phyloP scores from a whole-genome alignment of 1,140 invertebrate genomes.

The Steinernema khuongi region DNA sequence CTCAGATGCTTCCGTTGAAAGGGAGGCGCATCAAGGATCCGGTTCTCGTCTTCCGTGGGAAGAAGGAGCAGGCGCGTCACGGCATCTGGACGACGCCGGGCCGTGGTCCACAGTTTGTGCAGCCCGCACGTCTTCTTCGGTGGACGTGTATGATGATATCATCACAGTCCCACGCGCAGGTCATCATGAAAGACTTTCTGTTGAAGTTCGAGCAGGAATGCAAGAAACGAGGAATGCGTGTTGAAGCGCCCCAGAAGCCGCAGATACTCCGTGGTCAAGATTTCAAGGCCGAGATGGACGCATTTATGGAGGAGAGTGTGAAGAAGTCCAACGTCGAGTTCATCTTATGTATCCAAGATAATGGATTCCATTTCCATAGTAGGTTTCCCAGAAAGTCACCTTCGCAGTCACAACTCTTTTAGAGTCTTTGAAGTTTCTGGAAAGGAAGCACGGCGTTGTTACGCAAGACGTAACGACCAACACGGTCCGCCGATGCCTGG shows the following conservation, averaged over 20 bases:
- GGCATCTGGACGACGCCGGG: conserved; percentile 17
- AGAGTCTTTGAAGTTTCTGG: conserved; percentile 21
- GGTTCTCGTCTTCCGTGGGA: not conserved
- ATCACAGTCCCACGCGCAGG: not conserved
- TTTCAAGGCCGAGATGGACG: not conserved
- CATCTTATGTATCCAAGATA: conserved; percentile 27
- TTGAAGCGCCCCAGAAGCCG: not conserved
- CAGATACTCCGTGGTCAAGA: not conserved
- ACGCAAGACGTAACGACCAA: conserved; percentile 27
- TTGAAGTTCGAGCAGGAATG: not conserved
- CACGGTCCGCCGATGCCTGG: not conserved
- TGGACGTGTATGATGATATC: conserved; percentile 20
- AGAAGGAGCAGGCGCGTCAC: not conserved
- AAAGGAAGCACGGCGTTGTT: conserved; percentile 17
- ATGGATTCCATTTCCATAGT: conserved; percentile 18
- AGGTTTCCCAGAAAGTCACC: not conserved
- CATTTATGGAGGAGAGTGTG: not conserved
- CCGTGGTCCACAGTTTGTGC: not conserved
- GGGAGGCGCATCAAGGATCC: not conserved
- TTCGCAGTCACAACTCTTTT: not conserved
- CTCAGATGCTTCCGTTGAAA: conserved; percentile 3
- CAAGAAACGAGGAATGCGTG: not conserved
- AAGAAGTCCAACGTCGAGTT: conserved; percentile 21
- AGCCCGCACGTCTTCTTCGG: not conserved
- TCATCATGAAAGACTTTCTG: not conserved